Percentiles rank a stretch among this genome's conserved stretches.
Evolutionary conservation across 2,888 invertebrate genomes (phyloP).

Genomic region (Monoplex corrugatus): DNA sequence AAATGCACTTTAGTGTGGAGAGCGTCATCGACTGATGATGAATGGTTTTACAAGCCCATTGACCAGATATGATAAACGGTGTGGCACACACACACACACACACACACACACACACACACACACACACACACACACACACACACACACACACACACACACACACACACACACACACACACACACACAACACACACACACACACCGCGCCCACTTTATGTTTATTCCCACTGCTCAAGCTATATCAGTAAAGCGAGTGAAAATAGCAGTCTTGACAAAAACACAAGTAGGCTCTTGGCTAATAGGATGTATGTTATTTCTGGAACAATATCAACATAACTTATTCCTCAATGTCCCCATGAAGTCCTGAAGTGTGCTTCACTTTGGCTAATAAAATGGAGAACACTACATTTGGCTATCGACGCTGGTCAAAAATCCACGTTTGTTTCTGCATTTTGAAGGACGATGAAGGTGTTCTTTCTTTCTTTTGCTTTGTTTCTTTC

Average conservation of each 20-base stretch:
- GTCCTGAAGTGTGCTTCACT: not conserved
- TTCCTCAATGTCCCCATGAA: not conserved
- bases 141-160: too few relatives aligned
- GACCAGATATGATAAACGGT: not conserved
- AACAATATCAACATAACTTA: not conserved
- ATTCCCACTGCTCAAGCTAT: not conserved
- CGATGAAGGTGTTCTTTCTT: too few relatives aligned
- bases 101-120: too few relatives aligned
- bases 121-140: too few relatives aligned
- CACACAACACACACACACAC: too few relatives aligned
- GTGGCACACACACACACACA: too few relatives aligned
- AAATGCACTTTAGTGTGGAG: not conserved
- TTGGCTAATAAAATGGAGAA: conserved; percentile 12
- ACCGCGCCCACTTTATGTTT: too few relatives aligned
- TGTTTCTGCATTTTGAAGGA: too few relatives aligned
- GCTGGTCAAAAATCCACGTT: too few relatives aligned
- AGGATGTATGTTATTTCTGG: not conserved
- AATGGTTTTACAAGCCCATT: not conserved
- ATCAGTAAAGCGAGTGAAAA: not conserved
- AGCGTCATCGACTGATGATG: not conserved
- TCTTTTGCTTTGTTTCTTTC: too few relatives aligned
- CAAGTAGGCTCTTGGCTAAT: not conserved
- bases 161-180: too few relatives aligned
- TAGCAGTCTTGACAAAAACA: not conserved
- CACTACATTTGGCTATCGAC: too few relatives aligned